Percentiles rank a stretch among this genome's conserved stretches.
These are phyloP conservation scores for Sebastolobus alascanus DNA, from an alignment of 2,797 vertebrate species.

Conservation along the genomic window DNA sequence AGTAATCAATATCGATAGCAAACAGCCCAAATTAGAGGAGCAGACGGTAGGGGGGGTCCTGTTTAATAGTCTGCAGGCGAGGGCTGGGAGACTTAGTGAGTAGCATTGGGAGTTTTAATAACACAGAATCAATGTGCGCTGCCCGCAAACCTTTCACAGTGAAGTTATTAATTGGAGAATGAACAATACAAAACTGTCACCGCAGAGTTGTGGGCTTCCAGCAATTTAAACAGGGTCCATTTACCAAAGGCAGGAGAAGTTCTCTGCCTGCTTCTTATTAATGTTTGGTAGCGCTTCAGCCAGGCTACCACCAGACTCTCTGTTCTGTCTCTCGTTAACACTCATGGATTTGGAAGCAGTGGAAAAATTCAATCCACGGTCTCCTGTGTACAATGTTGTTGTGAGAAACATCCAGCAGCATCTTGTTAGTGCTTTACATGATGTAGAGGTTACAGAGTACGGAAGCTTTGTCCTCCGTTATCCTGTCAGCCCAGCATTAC, in stretches of 20 bases:
- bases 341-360: conserved; percentile 62
- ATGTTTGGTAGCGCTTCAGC: conserved; percentile 54
- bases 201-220: conserved; percentile 60
- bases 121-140: conserved; percentile 74
- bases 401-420: conserved; percentile 54
- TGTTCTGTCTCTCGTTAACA: conserved; percentile 49
- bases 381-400: conserved; percentile 61
- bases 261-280: conserved; percentile 53
- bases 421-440: conserved; percentile 64
- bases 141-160: conserved; percentile 72
- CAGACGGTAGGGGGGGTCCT: conserved; percentile 51
- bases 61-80: conserved; percentile 78
- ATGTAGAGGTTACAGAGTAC: conserved; percentile 59
- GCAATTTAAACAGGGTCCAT: conserved; percentile 65
- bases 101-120: conserved; percentile 78
- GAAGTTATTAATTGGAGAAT: conserved; percentile 81
- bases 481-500: conserved; percentile 57
- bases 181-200: conserved; percentile 76
- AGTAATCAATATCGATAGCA: conserved; percentile 83
- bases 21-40: conserved; percentile 77
- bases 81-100: conserved; percentile 54
- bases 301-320: conserved; percentile 15
- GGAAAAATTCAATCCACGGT: conserved; percentile 62
- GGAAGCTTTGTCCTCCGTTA: conserved; percentile 60
- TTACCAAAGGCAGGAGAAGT: conserved; percentile 46